Conservation (phyloP, 2,113 vertebrate genomes). For the Neofelis nebulosa region DNA sequence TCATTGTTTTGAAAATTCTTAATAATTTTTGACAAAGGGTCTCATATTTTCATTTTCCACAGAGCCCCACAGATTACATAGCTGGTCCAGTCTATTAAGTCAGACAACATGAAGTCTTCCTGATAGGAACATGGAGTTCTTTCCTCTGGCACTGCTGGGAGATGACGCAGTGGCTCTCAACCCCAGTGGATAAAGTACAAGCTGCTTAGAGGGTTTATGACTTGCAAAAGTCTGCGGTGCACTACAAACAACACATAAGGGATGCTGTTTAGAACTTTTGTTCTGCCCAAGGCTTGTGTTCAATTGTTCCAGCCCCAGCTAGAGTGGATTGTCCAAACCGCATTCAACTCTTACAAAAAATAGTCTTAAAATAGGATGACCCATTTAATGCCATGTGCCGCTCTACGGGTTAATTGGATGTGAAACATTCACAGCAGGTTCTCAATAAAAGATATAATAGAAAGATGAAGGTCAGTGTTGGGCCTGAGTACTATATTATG, state of each 20-base stretch:
- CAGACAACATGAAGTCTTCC: neutral
- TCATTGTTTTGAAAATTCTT: neutral
- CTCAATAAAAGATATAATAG: conserved; percentile 26
- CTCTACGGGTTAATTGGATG: neutral
- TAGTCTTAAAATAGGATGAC: conserved; percentile 30
- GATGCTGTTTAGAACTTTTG: neutral
- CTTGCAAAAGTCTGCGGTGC: neutral
- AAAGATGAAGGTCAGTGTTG: neutral
- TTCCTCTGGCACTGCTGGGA: neutral
- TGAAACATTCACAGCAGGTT: conserved; percentile 16
- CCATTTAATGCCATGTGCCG: conserved; percentile 6
- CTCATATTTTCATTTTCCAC: neutral
- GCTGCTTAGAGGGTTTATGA: neutral
- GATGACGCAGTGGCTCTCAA: neutral
- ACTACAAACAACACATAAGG: neutral
- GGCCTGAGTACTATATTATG: neutral
- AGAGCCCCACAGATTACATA: neutral
- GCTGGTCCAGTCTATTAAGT: neutral
- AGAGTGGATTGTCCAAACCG: neutral
- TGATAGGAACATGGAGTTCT: neutral
- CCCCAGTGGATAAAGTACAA: neutral
- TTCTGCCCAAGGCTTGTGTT: neutral
- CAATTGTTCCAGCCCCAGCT: conserved; percentile 44
- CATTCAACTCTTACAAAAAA: neutral
- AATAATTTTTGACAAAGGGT: neutral